Evolutionary conservation across 2,888 invertebrate genomes (phyloP), one percentile per base, ranked within the genome.

Genomic region (Dusona sp.): DNA sequence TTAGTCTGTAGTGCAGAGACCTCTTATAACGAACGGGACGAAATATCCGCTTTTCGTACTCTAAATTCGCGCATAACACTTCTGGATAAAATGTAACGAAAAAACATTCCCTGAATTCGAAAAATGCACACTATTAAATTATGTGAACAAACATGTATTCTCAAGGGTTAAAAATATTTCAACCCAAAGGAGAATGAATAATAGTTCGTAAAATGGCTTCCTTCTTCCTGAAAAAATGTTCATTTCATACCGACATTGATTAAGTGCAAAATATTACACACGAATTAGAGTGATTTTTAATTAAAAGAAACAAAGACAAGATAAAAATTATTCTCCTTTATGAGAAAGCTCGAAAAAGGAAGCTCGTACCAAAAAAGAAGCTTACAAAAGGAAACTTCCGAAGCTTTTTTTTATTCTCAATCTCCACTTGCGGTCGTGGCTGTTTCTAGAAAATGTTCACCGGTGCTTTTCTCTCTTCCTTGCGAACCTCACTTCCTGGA

Each of bases 381-480:
- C 51, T 57, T 68, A 42, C n/a, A 57, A 68, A 29, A 54, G 54
- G 67, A 54, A 68, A 42, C 79, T 57, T 19, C 68, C 25, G n/a
- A 57, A 57, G 67, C 29, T 51, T 68, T 79, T 48, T 29, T 19
- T 16, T 22, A 48, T 8, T 38, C 36, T 33, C 36, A n/a, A 38
- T 65, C 38, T 19, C 19, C 65, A 65, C 38, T 38, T 33, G 36
- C 65, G 65, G 45, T 38, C 48, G 79, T 64, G 64, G 61, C 65
- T 80, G 61, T 54, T 54, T 65, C 48, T 81, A 51, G 70, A 79
- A 82, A 82, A 79, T 80, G 74, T 82, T 79, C 51, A 64, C 48
- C 68, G 48, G 8, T 29, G 64, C 73, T 70, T 36, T 81, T 45
- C 68, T 48, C 29, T 51, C 13, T 48, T 38, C 57, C 29, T 42